Conservation (phyloP, 92 coral and sea anemone species). For the Scolanthus callimorphus region DNA sequence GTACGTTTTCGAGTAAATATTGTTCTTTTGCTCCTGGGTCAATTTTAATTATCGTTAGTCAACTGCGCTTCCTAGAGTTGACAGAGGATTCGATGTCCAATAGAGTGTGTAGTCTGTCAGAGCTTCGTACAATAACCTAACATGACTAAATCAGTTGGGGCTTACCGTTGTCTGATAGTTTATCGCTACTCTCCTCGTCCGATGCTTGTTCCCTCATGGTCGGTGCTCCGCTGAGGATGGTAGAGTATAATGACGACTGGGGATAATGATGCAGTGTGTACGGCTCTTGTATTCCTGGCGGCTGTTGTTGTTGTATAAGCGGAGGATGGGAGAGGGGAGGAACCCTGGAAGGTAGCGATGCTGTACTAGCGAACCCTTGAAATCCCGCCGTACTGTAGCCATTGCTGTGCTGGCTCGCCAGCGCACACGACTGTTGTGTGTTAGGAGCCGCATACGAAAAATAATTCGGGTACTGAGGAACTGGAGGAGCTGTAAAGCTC, state of each 20-base stretch:
- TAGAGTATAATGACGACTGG: background rate
- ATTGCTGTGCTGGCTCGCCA: background rate
- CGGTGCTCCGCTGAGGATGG: background rate
- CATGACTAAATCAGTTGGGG: too few relatives aligned
- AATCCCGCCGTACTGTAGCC: constrained; percentile 2
- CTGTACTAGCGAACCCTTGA: background rate
- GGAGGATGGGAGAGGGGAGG: constrained; percentile 48
- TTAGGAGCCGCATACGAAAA: constrained; percentile 1
- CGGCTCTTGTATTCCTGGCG: background rate
- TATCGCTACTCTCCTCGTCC: constrained; percentile 22
- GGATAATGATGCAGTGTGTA: background rate
- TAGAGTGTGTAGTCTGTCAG: too few relatives aligned
- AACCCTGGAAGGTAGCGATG: background rate
- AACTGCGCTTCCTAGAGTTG: too few relatives aligned
- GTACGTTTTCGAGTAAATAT: too few relatives aligned
- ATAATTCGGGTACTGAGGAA: constrained; percentile 15
- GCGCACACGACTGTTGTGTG: constrained; percentile 21
- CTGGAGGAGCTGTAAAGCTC: constrained; percentile 20
- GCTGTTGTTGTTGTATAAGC: background rate
- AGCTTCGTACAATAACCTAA: too few relatives aligned
- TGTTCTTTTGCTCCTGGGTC: too few relatives aligned
- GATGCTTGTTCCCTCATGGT: background rate
- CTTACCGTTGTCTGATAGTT: constrained; percentile 34
- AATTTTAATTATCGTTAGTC: too few relatives aligned
- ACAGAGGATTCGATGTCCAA: too few relatives aligned